Base-by-base conservation (phyloP, 2,113 vertebrate species). In the Smithornis capensis region DNA sequence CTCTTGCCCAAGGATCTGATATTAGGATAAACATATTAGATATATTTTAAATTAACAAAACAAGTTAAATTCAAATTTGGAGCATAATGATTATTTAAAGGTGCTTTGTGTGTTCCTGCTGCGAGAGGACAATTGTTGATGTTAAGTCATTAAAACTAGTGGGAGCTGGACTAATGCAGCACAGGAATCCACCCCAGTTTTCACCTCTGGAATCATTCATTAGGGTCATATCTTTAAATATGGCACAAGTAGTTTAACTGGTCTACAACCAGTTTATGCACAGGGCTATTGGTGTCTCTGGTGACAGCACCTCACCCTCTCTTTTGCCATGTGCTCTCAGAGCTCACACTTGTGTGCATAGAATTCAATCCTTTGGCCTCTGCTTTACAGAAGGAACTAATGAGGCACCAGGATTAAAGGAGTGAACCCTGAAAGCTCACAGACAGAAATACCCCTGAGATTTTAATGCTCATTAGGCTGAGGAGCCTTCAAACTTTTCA, bases 401-500 rank as follows among this genome's bases (percentile, higher is more conserved):
- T 91, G 94, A 95, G 79, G 82, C 73, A 37, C 35, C 31, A 18
- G 94, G 85, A 95, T 83, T 92, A 95, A 89, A 97, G 74, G 74
- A 89, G 35, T 49, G 82, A 96, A 84, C 65, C 63, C 90, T 87
- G 9, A 16, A 67, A 64, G 70, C 12, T 15, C 38, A 25, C 33
- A 93, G 87, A 56, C 74, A 81, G 83, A 94, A 94, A 90, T 71
- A 88, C 74, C 89, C 84, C 86, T 57, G 74, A 96, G 91, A 91
- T 92, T 96, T 96, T 93, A 94, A 74, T 70, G 81, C 90, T 97
- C 44, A 11, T 97, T 95, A 94, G 68, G 55, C 65, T 89, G 64
- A 89, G 92, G 80, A 91, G 44, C 31, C 70, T 77, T 97, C 95
- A 92, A 62, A 93, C 44, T 96, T 97, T 52, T 78, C 62, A 44